phyloP scores from a whole-genome alignment of 2,113 vertebrate genomes.

The Ptychochromis oligacanthus region DNA sequence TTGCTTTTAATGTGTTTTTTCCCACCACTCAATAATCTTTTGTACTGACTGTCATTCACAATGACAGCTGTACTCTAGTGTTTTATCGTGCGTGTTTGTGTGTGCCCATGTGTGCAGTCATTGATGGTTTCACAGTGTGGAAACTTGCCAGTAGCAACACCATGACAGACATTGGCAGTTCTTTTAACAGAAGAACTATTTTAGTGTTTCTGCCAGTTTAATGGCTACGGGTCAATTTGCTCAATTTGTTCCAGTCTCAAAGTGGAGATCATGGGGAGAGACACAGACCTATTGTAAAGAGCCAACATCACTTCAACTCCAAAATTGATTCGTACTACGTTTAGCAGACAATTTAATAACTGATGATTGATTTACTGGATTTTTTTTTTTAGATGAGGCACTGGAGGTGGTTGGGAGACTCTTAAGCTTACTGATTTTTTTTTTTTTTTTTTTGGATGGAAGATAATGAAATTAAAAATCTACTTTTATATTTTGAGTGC shows the following conservation, averaged over 20 bases:
- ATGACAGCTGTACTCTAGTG: slow-evolving; percentile 53
- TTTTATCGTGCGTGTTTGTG: background rate
- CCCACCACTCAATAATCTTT: slow-evolving; percentile 49
- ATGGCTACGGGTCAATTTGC: slow-evolving; percentile 38
- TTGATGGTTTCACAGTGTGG: slow-evolving; percentile 35
- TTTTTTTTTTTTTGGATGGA: background rate
- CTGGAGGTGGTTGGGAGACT: background rate
- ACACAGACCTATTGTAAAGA: slow-evolving; percentile 1
- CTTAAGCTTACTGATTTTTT: background rate
- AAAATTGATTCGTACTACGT: background rate
- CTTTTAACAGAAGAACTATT: slow-evolving; percentile 52
- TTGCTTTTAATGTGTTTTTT: slow-evolving; percentile 31
- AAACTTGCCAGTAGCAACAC: slow-evolving; percentile 52
- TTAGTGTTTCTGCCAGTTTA: slow-evolving; percentile 35
- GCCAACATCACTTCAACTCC: background rate
- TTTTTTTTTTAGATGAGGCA: background rate
- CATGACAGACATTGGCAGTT: slow-evolving; percentile 39
- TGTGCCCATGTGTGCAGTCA: slow-evolving; percentile 16
- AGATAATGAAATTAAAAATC: background rate
- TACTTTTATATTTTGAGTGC: background rate
- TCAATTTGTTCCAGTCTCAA: slow-evolving; percentile 37
- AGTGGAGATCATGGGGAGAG: slow-evolving; percentile 27
- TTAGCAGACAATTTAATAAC: slow-evolving; percentile 21
- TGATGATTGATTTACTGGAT: background rate
- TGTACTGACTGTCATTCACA: slow-evolving; percentile 56